These are phyloP conservation scores for Lucilia sericata DNA, from an alignment of 1,140 invertebrate genomes.

Conservation along the genomic window DNA sequence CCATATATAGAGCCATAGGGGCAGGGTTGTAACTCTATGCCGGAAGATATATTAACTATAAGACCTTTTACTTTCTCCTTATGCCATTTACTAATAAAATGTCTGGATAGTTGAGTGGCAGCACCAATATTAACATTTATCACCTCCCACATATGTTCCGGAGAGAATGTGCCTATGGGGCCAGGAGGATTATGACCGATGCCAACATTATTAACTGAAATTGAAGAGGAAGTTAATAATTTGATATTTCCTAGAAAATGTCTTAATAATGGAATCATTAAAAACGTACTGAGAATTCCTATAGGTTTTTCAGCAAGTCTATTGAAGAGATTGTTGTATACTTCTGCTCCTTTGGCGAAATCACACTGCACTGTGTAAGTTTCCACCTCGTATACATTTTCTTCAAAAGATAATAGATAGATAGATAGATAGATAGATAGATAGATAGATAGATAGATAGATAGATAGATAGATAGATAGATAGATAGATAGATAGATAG, in stretches of 20 bases:
- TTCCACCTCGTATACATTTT: constrained; percentile 73
- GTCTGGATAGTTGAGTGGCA: constrained; percentile 83
- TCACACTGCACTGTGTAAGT: constrained; percentile 82
- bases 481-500: no score
- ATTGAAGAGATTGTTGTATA: constrained; percentile 77
- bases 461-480: no score
- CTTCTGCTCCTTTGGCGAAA: constrained; percentile 78
- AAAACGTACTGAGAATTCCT: constrained; percentile 81
- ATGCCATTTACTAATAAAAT: constrained; percentile 84
- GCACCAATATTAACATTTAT: constrained; percentile 88
- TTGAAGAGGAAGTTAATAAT: background rate
- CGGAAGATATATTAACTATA: constrained; percentile 89
- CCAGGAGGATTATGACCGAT: constrained; percentile 83
- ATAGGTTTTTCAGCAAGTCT: constrained; percentile 77
- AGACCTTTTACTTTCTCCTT: constrained; percentile 80
- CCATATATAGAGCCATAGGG: constrained; percentile 91
- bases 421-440: no score
- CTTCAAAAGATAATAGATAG: no score
- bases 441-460: no score
- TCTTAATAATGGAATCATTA: background rate
- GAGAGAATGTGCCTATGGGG: constrained; percentile 79
- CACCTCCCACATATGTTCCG: constrained; percentile 77
- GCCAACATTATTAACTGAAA: constrained; percentile 92
- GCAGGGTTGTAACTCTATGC: constrained; percentile 83
- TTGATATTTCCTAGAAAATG: background rate